These are phyloP conservation scores for Mormyrus hasselquistii DNA, from an alignment of 2,797 vertebrate species.

Conservation along the genomic window DNA sequence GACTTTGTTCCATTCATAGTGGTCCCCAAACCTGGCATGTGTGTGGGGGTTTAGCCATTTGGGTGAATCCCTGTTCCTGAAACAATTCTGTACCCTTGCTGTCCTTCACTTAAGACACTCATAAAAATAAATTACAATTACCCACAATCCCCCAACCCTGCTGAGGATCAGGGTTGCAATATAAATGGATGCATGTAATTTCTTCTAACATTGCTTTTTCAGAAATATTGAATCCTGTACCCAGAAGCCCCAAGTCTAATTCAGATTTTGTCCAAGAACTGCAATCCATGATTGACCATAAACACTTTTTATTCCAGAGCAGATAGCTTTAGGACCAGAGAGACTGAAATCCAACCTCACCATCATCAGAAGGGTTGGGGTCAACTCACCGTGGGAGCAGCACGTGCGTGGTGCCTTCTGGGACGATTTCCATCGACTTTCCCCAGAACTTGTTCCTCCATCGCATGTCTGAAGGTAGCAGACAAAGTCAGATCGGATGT, in stretches of 20 bases:
- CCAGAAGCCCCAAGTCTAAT: background rate
- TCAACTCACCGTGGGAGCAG: slow-evolving; percentile 79
- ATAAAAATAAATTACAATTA: background rate
- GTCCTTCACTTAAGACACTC: background rate
- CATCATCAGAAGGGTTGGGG: background rate
- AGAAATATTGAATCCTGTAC: background rate
- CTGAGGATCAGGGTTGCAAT: background rate
- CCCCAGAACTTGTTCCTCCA: slow-evolving; percentile 99
- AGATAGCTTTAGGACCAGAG: background rate
- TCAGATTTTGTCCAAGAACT: background rate
- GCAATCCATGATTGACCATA: background rate
- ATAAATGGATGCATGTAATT: background rate
- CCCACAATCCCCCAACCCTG: background rate
- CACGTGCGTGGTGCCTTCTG: slow-evolving; percentile 86
- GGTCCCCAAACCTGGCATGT: slow-evolving; percentile 74
- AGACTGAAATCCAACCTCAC: background rate
- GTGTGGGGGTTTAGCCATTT: background rate
- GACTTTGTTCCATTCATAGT: slow-evolving; percentile 96
- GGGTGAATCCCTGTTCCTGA: background rate
- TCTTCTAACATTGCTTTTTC: background rate
- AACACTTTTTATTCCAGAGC: background rate
- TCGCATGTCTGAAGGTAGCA: slow-evolving; percentile 75
- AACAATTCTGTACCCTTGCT: background rate
- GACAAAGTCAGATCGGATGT: background rate
- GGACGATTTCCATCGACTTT: slow-evolving; percentile 98